Evolutionary conservation across 1,140 invertebrate genomes (phyloP).

Genomic region (Bombus waltoni): DNA sequence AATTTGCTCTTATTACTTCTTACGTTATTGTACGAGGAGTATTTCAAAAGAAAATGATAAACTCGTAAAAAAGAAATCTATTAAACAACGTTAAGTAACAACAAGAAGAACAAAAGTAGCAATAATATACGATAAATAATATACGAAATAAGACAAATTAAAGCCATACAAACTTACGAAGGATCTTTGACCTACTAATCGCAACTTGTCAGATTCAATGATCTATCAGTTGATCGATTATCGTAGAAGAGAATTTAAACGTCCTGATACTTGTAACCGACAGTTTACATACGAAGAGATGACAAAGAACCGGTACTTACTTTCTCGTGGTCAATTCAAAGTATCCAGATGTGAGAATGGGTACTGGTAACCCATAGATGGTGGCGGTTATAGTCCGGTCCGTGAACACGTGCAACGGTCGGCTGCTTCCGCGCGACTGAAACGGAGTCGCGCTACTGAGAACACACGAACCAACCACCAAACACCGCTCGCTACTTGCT

Average conservation of each 20-base stretch:
- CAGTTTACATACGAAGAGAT: not conserved
- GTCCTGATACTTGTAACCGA: not conserved
- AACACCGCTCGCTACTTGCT: conserved; percentile 21
- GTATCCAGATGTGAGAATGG: conserved; percentile 38
- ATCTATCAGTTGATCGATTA: too few relatives aligned
- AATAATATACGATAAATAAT: too few relatives aligned
- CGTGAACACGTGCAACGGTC: conserved; percentile 60
- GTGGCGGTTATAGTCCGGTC: conserved; percentile 15
- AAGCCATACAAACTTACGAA: too few relatives aligned
- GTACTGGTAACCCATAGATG: conserved; percentile 67
- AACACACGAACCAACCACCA: conserved; percentile 14
- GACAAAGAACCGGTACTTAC: not conserved
- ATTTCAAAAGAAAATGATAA: too few relatives aligned
- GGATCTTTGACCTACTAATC: not conserved
- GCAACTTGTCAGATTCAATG: not conserved
- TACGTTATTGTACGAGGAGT: too few relatives aligned
- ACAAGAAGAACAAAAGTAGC: too few relatives aligned
- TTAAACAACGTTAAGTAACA: too few relatives aligned
- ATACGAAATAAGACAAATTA: too few relatives aligned
- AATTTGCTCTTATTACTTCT: too few relatives aligned
- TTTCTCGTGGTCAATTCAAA: conserved; percentile 30
- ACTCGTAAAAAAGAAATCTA: too few relatives aligned
- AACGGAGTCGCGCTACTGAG: conserved; percentile 50
- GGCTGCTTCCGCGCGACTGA: conserved; percentile 67
- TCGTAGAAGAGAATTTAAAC: too few relatives aligned